A percentile compares a stretch with the other conserved stretches of the same genome.
These are phyloP conservation scores for Enteromius thamalakanensis DNA, from an alignment of 2,797 vertebrate genomes.

Conservation along the genomic window DNA sequence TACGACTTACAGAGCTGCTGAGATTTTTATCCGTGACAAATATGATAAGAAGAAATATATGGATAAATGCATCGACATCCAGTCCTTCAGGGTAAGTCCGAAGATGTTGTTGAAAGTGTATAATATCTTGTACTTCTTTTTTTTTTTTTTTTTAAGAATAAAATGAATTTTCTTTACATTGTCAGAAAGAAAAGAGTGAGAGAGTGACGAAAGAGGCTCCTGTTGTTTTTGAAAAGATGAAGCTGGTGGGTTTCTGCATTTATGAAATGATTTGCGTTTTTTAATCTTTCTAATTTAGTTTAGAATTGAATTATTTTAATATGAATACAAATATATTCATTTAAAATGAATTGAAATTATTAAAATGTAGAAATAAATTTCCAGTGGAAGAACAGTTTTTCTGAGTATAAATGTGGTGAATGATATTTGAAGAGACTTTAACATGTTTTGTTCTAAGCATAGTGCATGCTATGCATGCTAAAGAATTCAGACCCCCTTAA, in stretches of 20 bases:
- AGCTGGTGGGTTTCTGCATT: slow-evolving; percentile 81
- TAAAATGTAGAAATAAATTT: neutral
- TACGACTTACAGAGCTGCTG: slow-evolving; percentile 80
- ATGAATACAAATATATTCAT: neutral
- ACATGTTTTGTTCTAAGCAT: neutral
- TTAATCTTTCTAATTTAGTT: neutral
- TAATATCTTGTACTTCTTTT: neutral
- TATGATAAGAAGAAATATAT: slow-evolving; percentile 98
- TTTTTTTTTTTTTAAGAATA: neutral
- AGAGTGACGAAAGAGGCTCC: slow-evolving; percentile 85
- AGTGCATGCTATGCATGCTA: too few species aligned
- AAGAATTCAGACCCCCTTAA: too few species aligned
- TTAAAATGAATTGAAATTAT: neutral
- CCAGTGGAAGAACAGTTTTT: neutral
- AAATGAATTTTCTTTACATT: slow-evolving; percentile 39
- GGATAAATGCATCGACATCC: slow-evolving; percentile 94
- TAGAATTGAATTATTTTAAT: neutral
- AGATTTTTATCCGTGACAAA: slow-evolving; percentile 95
- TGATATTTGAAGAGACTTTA: neutral
- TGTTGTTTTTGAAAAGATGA: slow-evolving; percentile 97
- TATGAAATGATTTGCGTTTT: neutral
- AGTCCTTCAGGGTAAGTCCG: slow-evolving; percentile 84
- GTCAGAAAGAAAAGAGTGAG: slow-evolving; percentile 91
- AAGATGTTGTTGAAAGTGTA: neutral
- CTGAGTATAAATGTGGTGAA: neutral